Percentiles rank a stretch among this genome's conserved stretches.
Conservation (phyloP, 2,888 invertebrate species). For the Drosophila acutilabella region DNA sequence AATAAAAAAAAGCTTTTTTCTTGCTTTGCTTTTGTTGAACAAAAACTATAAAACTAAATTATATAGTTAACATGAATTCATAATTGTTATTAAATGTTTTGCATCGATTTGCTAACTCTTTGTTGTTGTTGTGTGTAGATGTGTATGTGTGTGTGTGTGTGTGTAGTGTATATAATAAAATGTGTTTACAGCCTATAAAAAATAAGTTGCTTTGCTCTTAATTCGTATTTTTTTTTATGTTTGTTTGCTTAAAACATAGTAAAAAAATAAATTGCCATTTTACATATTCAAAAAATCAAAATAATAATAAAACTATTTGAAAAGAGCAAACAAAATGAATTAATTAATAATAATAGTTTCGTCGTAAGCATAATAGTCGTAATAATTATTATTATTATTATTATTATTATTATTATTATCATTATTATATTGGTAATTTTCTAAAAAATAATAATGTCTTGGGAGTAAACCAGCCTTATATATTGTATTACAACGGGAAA, state of each 20-base stretch:
- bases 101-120: slow-evolving; percentile 17
- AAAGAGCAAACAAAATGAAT: slow-evolving; percentile 44
- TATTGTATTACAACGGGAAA: slow-evolving; percentile 81
- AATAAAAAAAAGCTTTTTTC: background rate
- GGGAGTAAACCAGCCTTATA: slow-evolving; percentile 85
- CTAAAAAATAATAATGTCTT: slow-evolving; percentile 84
- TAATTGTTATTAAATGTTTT: slow-evolving; percentile 11
- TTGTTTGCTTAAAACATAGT: slow-evolving; percentile 49
- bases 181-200: slow-evolving; percentile 71
- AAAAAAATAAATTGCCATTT: slow-evolving; percentile 56
- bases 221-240: slow-evolving; percentile 12
- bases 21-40: slow-evolving; percentile 5
- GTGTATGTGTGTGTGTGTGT: slow-evolving; percentile 12
- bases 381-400: background rate
- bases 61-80: slow-evolving; percentile 23
- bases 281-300: background rate
- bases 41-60: slow-evolving; percentile 11
- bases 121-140: slow-evolving; percentile 14
- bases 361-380: slow-evolving; percentile 28
- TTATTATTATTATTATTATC: slow-evolving; percentile 30
- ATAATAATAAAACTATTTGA: slow-evolving; percentile 34
- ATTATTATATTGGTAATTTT: slow-evolving; percentile 32
- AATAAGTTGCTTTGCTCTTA: slow-evolving; percentile 69
- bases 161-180: slow-evolving; percentile 63
- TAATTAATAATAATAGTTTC: slow-evolving; percentile 45